Evolutionary conservation across 2,888 invertebrate species (phyloP).

Genomic region (Tipula helvola): DNA sequence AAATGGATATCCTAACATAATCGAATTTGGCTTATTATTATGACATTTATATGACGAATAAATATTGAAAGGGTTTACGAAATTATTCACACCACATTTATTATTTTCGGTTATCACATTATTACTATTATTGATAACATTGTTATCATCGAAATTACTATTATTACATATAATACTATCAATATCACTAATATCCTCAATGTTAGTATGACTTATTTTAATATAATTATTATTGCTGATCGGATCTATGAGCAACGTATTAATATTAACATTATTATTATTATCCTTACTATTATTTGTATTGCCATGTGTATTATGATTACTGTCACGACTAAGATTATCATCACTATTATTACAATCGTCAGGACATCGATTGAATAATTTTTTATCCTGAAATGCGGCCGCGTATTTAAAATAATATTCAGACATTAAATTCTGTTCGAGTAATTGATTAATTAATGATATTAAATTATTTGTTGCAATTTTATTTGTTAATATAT

Average conservation of each 20-base stretch:
- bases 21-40: neutral
- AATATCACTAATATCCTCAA: neutral
- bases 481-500: conserved; percentile 22
- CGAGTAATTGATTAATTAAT: conserved; percentile 22
- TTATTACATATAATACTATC: neutral
- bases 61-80: neutral
- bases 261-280: neutral
- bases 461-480: conserved; percentile 22
- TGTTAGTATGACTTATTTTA: neutral
- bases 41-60: neutral
- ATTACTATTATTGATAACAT: neutral
- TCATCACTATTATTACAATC: neutral
- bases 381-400: conserved; percentile 16
- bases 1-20: neutral
- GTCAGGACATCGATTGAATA: neutral
- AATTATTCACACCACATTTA: neutral
- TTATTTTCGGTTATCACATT: neutral
- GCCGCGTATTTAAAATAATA: conserved; percentile 22
- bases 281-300: conserved; percentile 9
- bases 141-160: neutral
- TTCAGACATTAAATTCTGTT: conserved; percentile 23
- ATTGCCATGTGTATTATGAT: neutral
- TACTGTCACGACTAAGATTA: neutral
- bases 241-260: neutral
- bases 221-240: neutral